phyloP scores from a whole-genome alignment of 2,888 invertebrate genomes.

The Dendrolimus pini region DNA sequence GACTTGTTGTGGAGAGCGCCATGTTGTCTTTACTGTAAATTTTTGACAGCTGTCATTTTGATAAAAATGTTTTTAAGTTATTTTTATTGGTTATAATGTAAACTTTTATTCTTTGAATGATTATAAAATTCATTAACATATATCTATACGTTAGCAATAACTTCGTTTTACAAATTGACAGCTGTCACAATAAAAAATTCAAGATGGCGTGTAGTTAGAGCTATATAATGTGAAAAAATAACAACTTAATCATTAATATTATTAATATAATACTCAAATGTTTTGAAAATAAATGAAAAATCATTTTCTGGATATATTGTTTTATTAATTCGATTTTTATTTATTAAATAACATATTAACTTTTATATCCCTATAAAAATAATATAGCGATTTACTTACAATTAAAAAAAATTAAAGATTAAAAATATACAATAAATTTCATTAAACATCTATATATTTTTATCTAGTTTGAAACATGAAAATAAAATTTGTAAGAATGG shows the following conservation, averaged over 20 bases:
- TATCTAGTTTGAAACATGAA: background rate
- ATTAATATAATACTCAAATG: background rate
- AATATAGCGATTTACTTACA: background rate
- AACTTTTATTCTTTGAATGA: too few relatives aligned
- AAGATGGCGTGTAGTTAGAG: background rate
- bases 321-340: background rate
- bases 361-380: background rate
- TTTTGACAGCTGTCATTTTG: background rate
- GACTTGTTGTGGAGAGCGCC: background rate
- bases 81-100: too few relatives aligned
- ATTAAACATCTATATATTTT: background rate
- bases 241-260: background rate
- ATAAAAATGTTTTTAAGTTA: too few relatives aligned
- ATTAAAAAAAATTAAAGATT: background rate
- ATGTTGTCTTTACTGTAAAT: background rate
- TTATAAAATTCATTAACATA: too few relatives aligned
- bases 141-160: too few relatives aligned
- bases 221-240: background rate
- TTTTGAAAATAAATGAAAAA: constrained; percentile 2
- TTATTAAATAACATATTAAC: background rate
- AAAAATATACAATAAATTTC: background rate
- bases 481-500: too few relatives aligned
- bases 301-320: background rate
- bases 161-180: background rate
- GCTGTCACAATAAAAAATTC: background rate